Base-by-base conservation (phyloP, 2,888 invertebrate genomes). In the Leuctra nigra region DNA sequence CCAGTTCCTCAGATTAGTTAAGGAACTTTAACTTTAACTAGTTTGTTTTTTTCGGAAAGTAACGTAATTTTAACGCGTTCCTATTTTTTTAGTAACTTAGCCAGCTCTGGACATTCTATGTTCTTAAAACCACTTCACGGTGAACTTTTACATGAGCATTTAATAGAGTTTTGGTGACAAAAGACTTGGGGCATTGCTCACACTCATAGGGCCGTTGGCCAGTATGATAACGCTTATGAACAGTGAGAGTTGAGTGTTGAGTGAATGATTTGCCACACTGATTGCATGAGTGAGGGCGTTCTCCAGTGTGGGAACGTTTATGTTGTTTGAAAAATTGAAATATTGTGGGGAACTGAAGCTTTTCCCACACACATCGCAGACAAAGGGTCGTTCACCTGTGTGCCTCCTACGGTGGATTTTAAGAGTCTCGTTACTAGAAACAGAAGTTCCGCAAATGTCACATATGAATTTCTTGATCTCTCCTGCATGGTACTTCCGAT, bases 231-330 rank as follows among this genome's bases (percentile, higher is more conserved):
- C 72, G 66, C 2, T 72, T 69, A 63, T 72, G 72, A 1, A 72
- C 72, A 29, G 72, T 72, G 11, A 72, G 66, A 1, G 72, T 72
- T 6, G 71, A 72, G 3, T 71, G 72, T 60, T 72, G 72, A 2
- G 72, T 72, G 47, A 72, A 72, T 1, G 71, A 70, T 59, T 72
- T 72, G 39, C 72, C 71, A 55, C 72, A 72, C 71, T 74, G 70
- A 4, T 76, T 73, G 61, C 81, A 81, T 25, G 76, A 72, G 53
- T 73, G 79, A 1, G 80, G 80, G 53, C 79, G 71, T 0, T 76
- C 69, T 1, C 78, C 77, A 1, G 75, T 76, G 57, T 82, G 82
- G 0, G 59, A 54, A 13, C 47, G 50, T 4, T 38, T 72, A 38
- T 77, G 77, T 44, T 74, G 73, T 24, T 67, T 69, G n/a, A n/a